Percentiles rank a stretch among this genome's conserved stretches.
These are phyloP conservation scores for Alviniconcha strummeri DNA, from an alignment of 2,888 invertebrate species.

Conservation along the genomic window DNA sequence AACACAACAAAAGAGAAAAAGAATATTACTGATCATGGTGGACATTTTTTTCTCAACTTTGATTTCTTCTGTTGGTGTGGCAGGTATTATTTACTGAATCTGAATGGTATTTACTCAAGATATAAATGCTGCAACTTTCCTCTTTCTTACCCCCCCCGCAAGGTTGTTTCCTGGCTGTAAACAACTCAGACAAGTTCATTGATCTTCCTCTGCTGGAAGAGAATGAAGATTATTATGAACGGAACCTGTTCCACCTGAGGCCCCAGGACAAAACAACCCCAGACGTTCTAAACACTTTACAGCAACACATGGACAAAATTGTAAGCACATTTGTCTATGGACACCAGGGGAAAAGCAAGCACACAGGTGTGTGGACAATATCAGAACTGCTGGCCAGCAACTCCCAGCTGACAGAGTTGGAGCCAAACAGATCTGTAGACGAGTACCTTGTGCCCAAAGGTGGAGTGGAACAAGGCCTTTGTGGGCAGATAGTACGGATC, in stretches of 20 bases:
- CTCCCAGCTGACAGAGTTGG: constrained; percentile 54
- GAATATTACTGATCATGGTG: no score
- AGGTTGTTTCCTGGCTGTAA: constrained; percentile 31
- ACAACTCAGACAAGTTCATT: constrained; percentile 18
- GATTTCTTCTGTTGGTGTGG: no score
- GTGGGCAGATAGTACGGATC: constrained; percentile 50
- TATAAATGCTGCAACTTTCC: no score
- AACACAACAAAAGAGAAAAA: no score
- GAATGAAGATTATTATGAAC: constrained; percentile 5
- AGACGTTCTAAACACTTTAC: neutral
- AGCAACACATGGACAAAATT: constrained; percentile 1
- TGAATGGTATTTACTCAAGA: no score
- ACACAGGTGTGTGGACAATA: constrained; percentile 55
- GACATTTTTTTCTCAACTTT: no score
- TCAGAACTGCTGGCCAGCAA: constrained; percentile 58
- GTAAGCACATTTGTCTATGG: constrained; percentile 48
- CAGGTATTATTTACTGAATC: no score
- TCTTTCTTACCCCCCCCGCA: neutral
- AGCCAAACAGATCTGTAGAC: constrained; percentile 46
- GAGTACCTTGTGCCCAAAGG: constrained; percentile 51
- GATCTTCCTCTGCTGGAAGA: neutral
- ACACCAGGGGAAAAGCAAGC: constrained; percentile 62
- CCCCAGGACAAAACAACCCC: neutral
- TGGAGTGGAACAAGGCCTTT: constrained; percentile 54
- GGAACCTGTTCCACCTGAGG: neutral